These are phyloP conservation scores for Orius laevigatus DNA, from an alignment of 1,140 invertebrate species.

Conservation along the genomic window DNA sequence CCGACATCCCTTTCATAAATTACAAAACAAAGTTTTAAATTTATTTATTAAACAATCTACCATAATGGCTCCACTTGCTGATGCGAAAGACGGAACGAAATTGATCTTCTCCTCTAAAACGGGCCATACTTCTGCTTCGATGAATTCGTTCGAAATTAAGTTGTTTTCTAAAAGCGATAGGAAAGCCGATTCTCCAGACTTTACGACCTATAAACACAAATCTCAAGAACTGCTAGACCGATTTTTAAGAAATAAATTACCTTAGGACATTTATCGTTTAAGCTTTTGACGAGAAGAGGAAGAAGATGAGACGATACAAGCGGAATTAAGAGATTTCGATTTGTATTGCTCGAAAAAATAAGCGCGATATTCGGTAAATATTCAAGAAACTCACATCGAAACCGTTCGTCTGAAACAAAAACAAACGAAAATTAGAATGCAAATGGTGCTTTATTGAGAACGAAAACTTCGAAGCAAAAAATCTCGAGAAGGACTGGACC, in stretches of 20 bases:
- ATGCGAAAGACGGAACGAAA: slow-evolving; percentile 28
- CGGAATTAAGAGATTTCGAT: slow-evolving; percentile 26
- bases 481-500: background rate
- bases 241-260: slow-evolving; percentile 25
- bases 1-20: background rate
- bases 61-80: slow-evolving; percentile 1
- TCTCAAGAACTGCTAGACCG: slow-evolving; percentile 7
- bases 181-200: slow-evolving; percentile 42
- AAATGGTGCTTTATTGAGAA: background rate
- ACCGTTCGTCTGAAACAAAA: slow-evolving; percentile 33
- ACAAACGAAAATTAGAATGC: background rate
- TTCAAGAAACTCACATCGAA: slow-evolving; percentile 43
- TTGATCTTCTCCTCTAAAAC: slow-evolving; percentile 34
- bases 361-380: slow-evolving; percentile 45
- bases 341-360: slow-evolving; percentile 34
- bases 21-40: background rate
- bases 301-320: slow-evolving; percentile 36
- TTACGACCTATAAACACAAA: slow-evolving; percentile 35
- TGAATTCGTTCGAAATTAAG: slow-evolving; percentile 36
- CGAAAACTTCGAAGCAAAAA: background rate
- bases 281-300: slow-evolving; percentile 39
- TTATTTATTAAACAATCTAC: slow-evolving; percentile 5
- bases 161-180: slow-evolving; percentile 41
- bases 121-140: slow-evolving; percentile 41
- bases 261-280: slow-evolving; percentile 40